Percentiles rank a stretch among this genome's conserved stretches.
Evolutionary conservation across 2,888 invertebrate species (phyloP).

Genomic region (Drepana falcataria): DNA sequence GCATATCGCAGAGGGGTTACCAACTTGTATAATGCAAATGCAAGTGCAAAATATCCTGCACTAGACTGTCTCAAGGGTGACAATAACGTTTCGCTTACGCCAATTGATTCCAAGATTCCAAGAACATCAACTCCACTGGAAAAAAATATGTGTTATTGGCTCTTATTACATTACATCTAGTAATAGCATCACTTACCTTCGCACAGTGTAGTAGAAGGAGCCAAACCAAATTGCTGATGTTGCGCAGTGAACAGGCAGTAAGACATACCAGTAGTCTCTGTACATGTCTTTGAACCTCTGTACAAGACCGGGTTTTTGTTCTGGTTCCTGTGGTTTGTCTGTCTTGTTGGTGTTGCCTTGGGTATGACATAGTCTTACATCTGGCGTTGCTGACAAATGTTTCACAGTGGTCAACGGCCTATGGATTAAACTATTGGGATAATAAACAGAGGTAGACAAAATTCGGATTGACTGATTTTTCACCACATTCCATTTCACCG

Average conservation of each 20-base stretch:
- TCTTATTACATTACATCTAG: no score
- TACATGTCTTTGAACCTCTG: constrained; percentile 94
- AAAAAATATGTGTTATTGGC: constrained; percentile 20
- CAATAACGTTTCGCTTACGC: constrained; percentile 88
- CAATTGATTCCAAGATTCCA: constrained; percentile 85
- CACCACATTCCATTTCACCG: constrained; percentile 47
- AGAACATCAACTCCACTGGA: constrained; percentile 95
- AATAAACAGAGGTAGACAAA: constrained; percentile 42
- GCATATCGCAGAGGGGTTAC: constrained; percentile 94
- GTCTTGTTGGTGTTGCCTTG: constrained; percentile 17
- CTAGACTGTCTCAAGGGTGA: constrained; percentile 86
- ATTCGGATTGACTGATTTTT: constrained; percentile 41
- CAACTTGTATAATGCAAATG: constrained; percentile 96
- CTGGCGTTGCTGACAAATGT: constrained; percentile 21
- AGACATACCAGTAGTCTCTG: constrained; percentile 97
- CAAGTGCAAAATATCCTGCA: constrained; percentile 93
- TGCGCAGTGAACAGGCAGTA: constrained; percentile 93
- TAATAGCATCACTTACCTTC: constrained; percentile 80
- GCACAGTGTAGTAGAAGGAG: constrained; percentile 90
- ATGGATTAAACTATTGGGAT: constrained; percentile 29
- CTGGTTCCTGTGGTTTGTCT: constrained; percentile 25
- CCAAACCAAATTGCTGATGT: constrained; percentile 95
- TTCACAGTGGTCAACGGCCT: constrained; percentile 26
- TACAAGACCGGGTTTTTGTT: constrained; percentile 81
- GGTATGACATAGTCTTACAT: constrained; percentile 34